Conservation (phyloP, 2,888 invertebrate genomes). For the Acutogordius australiensis region DNA sequence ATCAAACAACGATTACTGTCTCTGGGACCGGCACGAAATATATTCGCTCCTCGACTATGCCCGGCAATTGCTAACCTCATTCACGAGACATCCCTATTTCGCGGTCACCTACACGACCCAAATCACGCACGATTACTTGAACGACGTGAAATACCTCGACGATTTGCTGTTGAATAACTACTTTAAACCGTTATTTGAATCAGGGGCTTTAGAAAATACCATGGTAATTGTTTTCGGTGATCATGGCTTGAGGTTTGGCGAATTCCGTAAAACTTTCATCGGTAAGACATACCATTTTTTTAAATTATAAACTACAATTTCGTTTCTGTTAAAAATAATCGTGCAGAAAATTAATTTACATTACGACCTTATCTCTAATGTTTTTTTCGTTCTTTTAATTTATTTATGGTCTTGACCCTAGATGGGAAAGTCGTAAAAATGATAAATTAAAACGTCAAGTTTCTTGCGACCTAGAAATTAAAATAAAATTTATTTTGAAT, state of each 20-base stretch:
- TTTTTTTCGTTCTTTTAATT: no score
- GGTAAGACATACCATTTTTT: no score
- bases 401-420: no score
- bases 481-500: no score
- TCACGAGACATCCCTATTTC: constrained; percentile 21
- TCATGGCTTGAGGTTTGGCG: constrained; percentile 25
- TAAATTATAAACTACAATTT: no score
- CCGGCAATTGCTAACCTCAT: constrained; percentile 20
- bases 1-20: no score
- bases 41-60: constrained; percentile 16
- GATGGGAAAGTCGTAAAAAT: no score
- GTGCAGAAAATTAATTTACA: no score
- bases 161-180: background rate
- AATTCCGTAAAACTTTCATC: constrained; percentile 22
- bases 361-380: no score
- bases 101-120: constrained; percentile 24
- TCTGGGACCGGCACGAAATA: background rate
- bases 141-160: constrained; percentile 19
- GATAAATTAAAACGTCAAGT: no score
- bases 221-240: constrained; percentile 22
- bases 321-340: no score
- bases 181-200: constrained; percentile 14
- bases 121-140: constrained; percentile 22
- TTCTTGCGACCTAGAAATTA: no score
- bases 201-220: constrained; percentile 17